Conservation (phyloP, 2,797 vertebrate species). For the Muscicapa comitata region DNA sequence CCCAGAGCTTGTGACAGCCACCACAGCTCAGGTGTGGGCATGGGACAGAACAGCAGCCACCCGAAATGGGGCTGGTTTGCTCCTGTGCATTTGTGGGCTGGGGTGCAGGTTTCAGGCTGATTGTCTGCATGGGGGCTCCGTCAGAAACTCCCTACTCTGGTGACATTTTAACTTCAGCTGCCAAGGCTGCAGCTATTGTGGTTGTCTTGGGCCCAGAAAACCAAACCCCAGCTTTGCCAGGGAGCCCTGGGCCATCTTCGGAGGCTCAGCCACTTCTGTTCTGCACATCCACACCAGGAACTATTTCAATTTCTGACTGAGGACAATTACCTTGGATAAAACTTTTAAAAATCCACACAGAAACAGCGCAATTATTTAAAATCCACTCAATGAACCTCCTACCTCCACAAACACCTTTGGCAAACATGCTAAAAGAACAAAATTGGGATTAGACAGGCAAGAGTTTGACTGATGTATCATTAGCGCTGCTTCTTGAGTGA, state of each 20-base stretch:
- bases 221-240: background rate
- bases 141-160: background rate
- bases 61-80: background rate
- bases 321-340: background rate
- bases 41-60: accelerated
- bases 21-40: background rate
- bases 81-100: background rate
- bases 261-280: background rate
- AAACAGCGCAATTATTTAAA: background rate
- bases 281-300: background rate
- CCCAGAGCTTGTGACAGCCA: background rate
- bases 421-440: background rate
- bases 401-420: background rate
- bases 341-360: background rate
- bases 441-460: background rate
- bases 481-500: constrained; percentile 25
- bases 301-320: background rate
- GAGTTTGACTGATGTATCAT: constrained; percentile 19
- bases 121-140: background rate
- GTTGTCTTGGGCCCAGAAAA: background rate
- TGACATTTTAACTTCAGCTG: background rate
- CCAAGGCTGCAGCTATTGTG: background rate
- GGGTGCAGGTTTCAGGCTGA: background rate
- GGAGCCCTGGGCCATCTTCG: background rate
- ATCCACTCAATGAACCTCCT: constrained; percentile 43